Evolutionary conservation across 1,140 invertebrate genomes (phyloP).

Genomic region (Cotesia glomerata): DNA sequence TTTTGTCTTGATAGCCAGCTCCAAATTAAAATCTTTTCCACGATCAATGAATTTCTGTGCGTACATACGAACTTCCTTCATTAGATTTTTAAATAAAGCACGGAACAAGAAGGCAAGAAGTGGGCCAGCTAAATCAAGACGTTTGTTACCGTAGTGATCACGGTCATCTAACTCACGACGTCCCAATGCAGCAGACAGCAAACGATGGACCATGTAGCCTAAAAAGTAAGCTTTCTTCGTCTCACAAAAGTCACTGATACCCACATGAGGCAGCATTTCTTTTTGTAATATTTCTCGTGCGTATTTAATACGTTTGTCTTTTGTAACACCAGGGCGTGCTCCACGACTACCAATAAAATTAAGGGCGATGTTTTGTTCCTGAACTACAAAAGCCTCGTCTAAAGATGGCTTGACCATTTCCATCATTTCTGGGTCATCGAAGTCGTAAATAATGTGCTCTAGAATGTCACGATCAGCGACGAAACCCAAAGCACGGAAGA

Average conservation of each 20-base stretch:
- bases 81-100: slow-evolving; percentile 90
- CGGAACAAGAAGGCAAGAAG: slow-evolving; percentile 94
- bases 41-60: slow-evolving; percentile 99
- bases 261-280: slow-evolving; percentile 99
- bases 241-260: slow-evolving; percentile 98
- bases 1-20: slow-evolving; percentile 95
- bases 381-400: slow-evolving; percentile 99
- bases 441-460: slow-evolving; percentile 99
- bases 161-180: slow-evolving; percentile 95
- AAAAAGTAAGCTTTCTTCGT: slow-evolving; percentile 99
- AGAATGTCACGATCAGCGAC: slow-evolving; percentile 98
- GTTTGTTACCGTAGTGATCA: slow-evolving; percentile 99
- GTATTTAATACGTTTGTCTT: slow-evolving; percentile 98
- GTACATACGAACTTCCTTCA: slow-evolving; percentile 96
- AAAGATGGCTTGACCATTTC: slow-evolving; percentile 99
- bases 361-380: slow-evolving; percentile 97
- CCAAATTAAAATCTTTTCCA: slow-evolving; percentile 97
- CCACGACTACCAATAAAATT: slow-evolving; percentile 98
- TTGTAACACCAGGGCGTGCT: slow-evolving; percentile 95
- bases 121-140: slow-evolving; percentile 95
- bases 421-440: slow-evolving; percentile 99
- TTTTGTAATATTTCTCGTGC: slow-evolving; percentile 98
- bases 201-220: slow-evolving; percentile 97
- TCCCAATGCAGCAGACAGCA: slow-evolving; percentile 92
- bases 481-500: slow-evolving; percentile 95